phyloP scores from a whole-genome alignment of 2,113 vertebrate genomes.

The Rattus rattus region DNA sequence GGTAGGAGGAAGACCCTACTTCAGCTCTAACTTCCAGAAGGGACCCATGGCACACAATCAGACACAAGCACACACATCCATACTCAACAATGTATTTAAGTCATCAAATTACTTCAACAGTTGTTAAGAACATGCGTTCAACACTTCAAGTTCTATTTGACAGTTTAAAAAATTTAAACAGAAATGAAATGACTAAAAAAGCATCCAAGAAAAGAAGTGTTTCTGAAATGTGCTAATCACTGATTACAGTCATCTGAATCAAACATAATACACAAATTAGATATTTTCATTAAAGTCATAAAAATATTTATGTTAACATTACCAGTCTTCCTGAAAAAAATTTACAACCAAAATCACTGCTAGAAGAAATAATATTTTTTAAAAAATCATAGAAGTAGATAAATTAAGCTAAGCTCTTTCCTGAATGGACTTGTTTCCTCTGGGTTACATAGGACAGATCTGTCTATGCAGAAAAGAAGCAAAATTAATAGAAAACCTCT shows the following conservation, averaged over 20 bases:
- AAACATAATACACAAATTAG: background rate
- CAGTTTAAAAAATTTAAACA: background rate
- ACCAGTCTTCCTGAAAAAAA: background rate
- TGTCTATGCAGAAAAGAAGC: background rate
- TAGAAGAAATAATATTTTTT: background rate
- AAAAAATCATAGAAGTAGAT: background rate
- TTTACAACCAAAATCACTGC: background rate
- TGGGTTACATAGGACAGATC: background rate
- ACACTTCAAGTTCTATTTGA: background rate
- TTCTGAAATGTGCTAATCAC: background rate
- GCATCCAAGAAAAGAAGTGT: background rate
- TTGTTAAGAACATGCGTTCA: background rate
- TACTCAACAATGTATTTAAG: background rate
- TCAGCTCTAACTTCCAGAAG: background rate
- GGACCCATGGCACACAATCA: background rate
- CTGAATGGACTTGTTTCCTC: background rate
- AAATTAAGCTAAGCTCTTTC: background rate
- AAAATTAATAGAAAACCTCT: background rate
- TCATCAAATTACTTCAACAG: background rate
- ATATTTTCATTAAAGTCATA: background rate
- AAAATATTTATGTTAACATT: background rate
- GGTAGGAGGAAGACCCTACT: background rate
- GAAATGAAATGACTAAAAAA: background rate
- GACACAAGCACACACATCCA: background rate
- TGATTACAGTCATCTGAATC: background rate